phyloP scores from a whole-genome alignment of 2,888 invertebrate genomes.

The Sphecodes monilicornis region DNA sequence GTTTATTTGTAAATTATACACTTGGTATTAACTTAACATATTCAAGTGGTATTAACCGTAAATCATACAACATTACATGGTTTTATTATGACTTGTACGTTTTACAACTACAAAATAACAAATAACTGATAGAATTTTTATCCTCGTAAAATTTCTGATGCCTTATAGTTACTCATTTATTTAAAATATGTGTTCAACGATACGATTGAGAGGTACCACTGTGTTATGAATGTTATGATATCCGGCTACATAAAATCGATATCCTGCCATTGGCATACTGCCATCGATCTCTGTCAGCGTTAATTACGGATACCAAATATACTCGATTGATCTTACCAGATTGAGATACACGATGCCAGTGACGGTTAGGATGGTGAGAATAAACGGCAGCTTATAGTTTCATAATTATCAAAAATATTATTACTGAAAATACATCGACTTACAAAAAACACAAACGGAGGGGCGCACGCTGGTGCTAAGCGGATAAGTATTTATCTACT shows the following conservation, averaged over 20 bases:
- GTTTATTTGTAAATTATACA: too few relatives aligned
- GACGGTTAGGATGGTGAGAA: neutral
- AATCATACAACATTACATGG: too few relatives aligned
- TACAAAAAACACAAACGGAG: conserved; percentile 40
- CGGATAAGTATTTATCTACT: neutral
- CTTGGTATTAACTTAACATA: too few relatives aligned
- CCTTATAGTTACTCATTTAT: too few relatives aligned
- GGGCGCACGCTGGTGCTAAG: conserved; percentile 15
- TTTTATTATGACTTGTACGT: too few relatives aligned
- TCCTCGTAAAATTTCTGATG: too few relatives aligned
- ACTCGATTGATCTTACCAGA: neutral
- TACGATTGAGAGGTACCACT: neutral
- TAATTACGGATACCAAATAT: neutral
- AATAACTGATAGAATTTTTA: too few relatives aligned
- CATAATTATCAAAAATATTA: conserved; percentile 63
- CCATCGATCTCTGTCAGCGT: neutral
- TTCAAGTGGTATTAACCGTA: too few relatives aligned
- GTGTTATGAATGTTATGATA: neutral
- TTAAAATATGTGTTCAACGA: too few relatives aligned
- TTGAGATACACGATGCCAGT: neutral
- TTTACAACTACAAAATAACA: too few relatives aligned
- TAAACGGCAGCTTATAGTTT: neutral
- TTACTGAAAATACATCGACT: conserved; percentile 46
- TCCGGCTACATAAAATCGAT: neutral
- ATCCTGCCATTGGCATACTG: neutral